Evolutionary conservation across 2,888 invertebrate species (phyloP).

Genomic region (Leucophora obtusa): DNA sequence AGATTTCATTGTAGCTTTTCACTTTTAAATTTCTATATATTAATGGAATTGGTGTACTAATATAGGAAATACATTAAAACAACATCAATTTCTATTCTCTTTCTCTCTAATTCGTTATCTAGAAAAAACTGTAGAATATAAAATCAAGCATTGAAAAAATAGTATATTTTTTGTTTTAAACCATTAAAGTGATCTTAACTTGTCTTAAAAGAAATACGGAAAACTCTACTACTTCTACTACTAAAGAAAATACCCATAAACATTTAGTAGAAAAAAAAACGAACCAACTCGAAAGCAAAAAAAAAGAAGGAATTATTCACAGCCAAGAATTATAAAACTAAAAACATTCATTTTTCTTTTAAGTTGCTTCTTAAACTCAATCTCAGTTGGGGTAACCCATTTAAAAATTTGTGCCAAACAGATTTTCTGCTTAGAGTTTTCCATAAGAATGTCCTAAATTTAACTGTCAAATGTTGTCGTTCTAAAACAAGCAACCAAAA

Average conservation of each 20-base stretch:
- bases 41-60: neutral
- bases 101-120: neutral
- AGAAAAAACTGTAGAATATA: constrained; percentile 2
- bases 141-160: constrained; percentile 20
- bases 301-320: constrained; percentile 43
- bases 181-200: constrained; percentile 51
- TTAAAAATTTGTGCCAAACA: constrained; percentile 73
- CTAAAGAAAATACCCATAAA: constrained; percentile 14
- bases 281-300: constrained; percentile 30
- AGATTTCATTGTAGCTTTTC: too few species aligned
- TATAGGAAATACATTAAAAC: constrained; percentile 55
- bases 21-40: neutral
- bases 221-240: constrained; percentile 11
- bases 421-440: constrained; percentile 47
- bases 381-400: constrained; percentile 68
- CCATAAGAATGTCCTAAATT: constrained; percentile 63
- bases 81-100: constrained; percentile 12
- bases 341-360: constrained; percentile 50
- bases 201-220: constrained; percentile 47
- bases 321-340: constrained; percentile 49
- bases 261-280: constrained; percentile 8
- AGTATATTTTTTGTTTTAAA: constrained; percentile 13
- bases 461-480: constrained; percentile 63
- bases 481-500: constrained; percentile 32
- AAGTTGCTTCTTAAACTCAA: constrained; percentile 37